Percentiles rank a stretch among this genome's conserved stretches.
phyloP scores from a whole-genome alignment of 2,888 invertebrate genomes.

The Psylliodes chrysocephalus region DNA sequence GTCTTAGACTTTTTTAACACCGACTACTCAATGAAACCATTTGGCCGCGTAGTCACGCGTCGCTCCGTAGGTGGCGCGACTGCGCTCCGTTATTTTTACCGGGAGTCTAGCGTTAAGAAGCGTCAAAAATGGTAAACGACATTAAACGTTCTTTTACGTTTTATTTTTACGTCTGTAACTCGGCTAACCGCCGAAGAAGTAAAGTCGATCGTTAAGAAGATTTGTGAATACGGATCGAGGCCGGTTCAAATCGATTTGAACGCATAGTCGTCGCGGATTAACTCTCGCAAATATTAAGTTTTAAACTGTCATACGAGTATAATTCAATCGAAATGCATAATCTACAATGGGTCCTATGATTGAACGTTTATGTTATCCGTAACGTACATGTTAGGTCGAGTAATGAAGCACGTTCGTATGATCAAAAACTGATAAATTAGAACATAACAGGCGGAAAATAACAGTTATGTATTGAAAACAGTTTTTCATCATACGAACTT shows the following conservation, averaged over 20 bases:
- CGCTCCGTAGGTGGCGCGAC: slow-evolving; percentile 50
- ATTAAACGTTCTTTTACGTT: slow-evolving; percentile 47
- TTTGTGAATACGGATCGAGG: neutral
- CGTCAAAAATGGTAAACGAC: slow-evolving; percentile 52
- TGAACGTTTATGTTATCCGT: too few relatives aligned
- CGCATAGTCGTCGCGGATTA: neutral
- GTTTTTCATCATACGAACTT: too few relatives aligned
- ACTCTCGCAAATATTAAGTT: too few relatives aligned
- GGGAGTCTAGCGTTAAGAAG: slow-evolving; percentile 48
- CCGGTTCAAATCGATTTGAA: neutral
- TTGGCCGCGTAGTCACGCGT: slow-evolving; percentile 46
- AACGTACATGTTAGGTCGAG: too few relatives aligned
- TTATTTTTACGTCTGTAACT: slow-evolving; percentile 46
- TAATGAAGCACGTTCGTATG: too few relatives aligned
- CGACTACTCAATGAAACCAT: slow-evolving; percentile 43
- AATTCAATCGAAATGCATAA: too few relatives aligned
- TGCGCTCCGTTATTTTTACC: slow-evolving; percentile 46
- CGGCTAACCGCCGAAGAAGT: neutral
- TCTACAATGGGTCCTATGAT: too few relatives aligned
- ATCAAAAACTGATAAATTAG: too few relatives aligned
- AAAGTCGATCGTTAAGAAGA: slow-evolving; percentile 17
- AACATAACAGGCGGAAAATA: too few relatives aligned
- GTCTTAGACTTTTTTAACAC: slow-evolving; percentile 37
- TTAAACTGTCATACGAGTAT: too few relatives aligned
- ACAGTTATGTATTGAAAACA: too few relatives aligned